phyloP scores from a whole-genome alignment of 2,113 vertebrate species.

The Sarotherodon lohbergeri region DNA sequence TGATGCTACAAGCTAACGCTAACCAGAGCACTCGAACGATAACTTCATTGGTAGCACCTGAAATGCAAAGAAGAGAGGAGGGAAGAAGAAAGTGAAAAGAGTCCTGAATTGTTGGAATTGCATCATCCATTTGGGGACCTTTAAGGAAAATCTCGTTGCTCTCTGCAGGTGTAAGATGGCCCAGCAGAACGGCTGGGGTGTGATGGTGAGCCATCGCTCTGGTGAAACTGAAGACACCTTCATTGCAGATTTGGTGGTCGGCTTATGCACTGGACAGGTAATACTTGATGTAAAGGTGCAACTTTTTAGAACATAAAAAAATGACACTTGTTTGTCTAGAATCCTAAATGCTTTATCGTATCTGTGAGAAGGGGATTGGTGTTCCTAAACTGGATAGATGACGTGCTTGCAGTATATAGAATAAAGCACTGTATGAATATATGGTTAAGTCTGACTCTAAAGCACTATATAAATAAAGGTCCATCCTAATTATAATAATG shows the following conservation, averaged over 20 bases:
- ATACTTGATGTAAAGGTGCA: background rate
- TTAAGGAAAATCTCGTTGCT: background rate
- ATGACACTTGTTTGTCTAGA: background rate
- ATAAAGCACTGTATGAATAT: background rate
- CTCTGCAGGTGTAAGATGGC: constrained; percentile 86
- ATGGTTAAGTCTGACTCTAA: background rate
- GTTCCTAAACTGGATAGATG: background rate
- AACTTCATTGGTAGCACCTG: background rate
- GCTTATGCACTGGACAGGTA: constrained; percentile 95
- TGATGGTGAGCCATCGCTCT: constrained; percentile 96
- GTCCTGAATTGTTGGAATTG: background rate
- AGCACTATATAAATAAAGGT: background rate
- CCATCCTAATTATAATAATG: background rate
- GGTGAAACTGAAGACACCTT: constrained; percentile 97
- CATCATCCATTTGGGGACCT: background rate
- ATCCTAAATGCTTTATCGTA: background rate
- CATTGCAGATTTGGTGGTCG: constrained; percentile 94
- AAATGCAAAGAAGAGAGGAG: background rate
- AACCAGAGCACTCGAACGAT: background rate
- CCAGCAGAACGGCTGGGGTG: constrained; percentile 91
- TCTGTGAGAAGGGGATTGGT: background rate
- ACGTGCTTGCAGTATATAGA: background rate
- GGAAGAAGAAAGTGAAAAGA: background rate
- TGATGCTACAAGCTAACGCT: background rate
- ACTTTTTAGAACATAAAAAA: background rate